phyloP scores from a whole-genome alignment of 2,797 vertebrate species.

The Adelosebastes latens region DNA sequence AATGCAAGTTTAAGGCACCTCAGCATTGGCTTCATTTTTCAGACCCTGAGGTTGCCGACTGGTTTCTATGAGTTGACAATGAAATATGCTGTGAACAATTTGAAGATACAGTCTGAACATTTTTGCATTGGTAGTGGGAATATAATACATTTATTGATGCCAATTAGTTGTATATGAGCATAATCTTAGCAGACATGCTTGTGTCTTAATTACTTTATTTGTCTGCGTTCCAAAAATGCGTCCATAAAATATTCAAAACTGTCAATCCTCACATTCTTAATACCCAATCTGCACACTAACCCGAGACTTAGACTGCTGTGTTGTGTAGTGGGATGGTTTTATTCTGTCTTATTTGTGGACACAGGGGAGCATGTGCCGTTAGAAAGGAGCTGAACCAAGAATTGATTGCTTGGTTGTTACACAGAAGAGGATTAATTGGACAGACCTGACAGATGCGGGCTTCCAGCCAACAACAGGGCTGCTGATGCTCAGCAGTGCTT shows the following conservation, averaged over 20 bases:
- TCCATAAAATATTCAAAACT: neutral
- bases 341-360: neutral
- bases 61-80: neutral
- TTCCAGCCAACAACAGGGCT: neutral
- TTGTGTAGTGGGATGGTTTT: neutral
- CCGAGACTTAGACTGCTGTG: neutral
- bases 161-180: neutral
- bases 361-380: neutral
- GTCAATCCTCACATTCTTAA: neutral
- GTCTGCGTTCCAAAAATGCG: neutral
- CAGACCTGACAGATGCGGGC: neutral
- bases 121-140: neutral
- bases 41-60: too few relatives aligned
- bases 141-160: neutral
- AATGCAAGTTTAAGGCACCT: too few relatives aligned
- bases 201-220: neutral
- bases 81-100: neutral
- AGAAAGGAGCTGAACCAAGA: neutral
- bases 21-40: too few relatives aligned
- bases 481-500: neutral
- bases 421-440: conserved; percentile 7
- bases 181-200: neutral
- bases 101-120: neutral
- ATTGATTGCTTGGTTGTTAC: conserved; percentile 5
- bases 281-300: neutral